A percentile compares a stretch with the other conserved stretches of the same genome.
Evolutionary conservation across 2,888 invertebrate genomes (phyloP).

Genomic region (Pedicia rivosa): DNA sequence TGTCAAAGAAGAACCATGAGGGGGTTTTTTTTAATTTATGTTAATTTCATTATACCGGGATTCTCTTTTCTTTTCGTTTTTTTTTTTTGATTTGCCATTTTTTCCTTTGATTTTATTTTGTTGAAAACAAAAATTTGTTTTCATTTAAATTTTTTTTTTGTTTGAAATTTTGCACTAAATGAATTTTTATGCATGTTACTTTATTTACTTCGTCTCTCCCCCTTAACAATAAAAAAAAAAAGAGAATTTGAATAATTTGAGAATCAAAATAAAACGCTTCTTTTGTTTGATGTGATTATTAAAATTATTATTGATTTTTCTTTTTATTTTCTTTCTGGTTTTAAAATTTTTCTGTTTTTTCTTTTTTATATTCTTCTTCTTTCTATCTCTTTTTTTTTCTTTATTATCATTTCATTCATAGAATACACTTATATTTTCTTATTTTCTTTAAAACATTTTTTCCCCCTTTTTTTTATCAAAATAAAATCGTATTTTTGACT

Average conservation of each 20-base stretch:
- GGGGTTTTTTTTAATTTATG: constrained; percentile 10
- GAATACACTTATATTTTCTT: too few relatives aligned
- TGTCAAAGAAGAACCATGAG: too few relatives aligned
- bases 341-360: constrained; percentile 2
- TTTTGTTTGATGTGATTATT: too few relatives aligned
- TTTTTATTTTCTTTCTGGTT: not conserved
- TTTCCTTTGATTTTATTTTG: not conserved
- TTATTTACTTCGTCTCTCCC: not conserved
- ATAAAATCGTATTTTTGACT: constrained; percentile 5
- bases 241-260: too few relatives aligned
- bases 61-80: not conserved
- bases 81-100: not conserved
- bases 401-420: too few relatives aligned
- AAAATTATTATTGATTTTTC: not conserved
- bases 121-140: not conserved
- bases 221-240: too few relatives aligned
- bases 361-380: too few relatives aligned
- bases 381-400: too few relatives aligned
- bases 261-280: too few relatives aligned
- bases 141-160: not conserved
- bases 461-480: too few relatives aligned
- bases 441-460: too few relatives aligned
- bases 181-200: not conserved
- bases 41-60: constrained; percentile 8
- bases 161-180: not conserved